phyloP scores from a whole-genome alignment of 2,797 vertebrate species.

The Neosilurus hyrtlii region DNA sequence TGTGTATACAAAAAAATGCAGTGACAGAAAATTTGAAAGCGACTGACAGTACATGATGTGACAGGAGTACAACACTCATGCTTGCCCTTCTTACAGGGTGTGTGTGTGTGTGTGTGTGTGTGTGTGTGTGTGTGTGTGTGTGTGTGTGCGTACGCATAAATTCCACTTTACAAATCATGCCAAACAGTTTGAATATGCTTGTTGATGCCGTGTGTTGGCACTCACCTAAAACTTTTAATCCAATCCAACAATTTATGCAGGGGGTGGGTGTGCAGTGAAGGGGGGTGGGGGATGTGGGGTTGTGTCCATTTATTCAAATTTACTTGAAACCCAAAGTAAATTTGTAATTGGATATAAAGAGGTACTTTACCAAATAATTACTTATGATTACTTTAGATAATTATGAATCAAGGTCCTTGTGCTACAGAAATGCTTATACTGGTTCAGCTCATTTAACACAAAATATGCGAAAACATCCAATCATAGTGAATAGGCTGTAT shows the following conservation, averaged over 20 bases:
- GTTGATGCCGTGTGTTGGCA: constrained; percentile 43
- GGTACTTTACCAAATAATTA: neutral
- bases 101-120: constrained; percentile 26
- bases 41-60: constrained; percentile 45
- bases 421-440: neutral
- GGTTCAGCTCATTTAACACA: neutral
- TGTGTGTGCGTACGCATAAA: neutral
- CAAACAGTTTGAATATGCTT: constrained; percentile 47
- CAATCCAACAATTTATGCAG: constrained; percentile 34
- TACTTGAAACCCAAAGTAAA: neutral
- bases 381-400: neutral
- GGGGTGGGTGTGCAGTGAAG: neutral
- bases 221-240: constrained; percentile 44
- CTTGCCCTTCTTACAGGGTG: constrained; percentile 37
- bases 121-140: neutral
- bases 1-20: constrained; percentile 9
- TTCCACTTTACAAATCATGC: constrained; percentile 33
- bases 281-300: too few species aligned
- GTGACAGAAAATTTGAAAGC: constrained; percentile 29
- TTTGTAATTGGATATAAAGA: neutral
- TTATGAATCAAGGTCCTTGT: neutral
- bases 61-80: constrained; percentile 46
- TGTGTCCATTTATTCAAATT: constrained; percentile 14
- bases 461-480: neutral
- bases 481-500: neutral